These are phyloP conservation scores for Gastrophysa polygoni DNA, from an alignment of 2,888 invertebrate species.

Conservation along the genomic window DNA sequence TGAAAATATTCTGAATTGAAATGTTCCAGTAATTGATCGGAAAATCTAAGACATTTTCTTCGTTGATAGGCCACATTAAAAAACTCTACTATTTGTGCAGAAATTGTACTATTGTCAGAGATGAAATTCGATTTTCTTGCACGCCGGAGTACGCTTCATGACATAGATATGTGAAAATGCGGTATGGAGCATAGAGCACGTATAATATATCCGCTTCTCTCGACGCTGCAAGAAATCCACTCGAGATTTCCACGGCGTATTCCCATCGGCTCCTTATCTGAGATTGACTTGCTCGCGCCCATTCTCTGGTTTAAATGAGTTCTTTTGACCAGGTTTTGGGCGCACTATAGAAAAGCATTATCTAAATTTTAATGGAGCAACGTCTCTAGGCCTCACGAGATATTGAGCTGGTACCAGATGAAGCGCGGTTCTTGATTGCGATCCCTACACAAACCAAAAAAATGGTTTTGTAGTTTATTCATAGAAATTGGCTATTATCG, in stretches of 20 bases:
- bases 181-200: neutral
- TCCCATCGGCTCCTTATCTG: conserved; percentile 50
- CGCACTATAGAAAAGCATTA: conserved; percentile 41
- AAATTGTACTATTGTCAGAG: neutral
- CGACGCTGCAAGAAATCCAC: conserved; percentile 17
- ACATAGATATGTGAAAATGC: neutral
- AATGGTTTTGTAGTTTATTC: neutral
- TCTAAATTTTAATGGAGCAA: conserved; percentile 43
- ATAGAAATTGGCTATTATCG: no score
- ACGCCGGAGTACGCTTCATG: neutral
- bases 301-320: conserved; percentile 50
- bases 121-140: neutral
- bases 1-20: no score
- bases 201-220: neutral
- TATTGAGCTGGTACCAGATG: neutral
- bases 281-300: conserved; percentile 49
- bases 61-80: no score
- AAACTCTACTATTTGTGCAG: no score
- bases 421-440: neutral
- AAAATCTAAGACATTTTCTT: no score
- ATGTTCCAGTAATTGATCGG: no score
- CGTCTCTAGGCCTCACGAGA: conserved; percentile 20
- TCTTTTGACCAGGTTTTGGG: conserved; percentile 45
- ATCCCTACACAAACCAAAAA: no score
- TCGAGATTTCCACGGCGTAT: conserved; percentile 32